Conservation (phyloP, 2,797 vertebrate genomes). For the Mus caroli region DNA sequence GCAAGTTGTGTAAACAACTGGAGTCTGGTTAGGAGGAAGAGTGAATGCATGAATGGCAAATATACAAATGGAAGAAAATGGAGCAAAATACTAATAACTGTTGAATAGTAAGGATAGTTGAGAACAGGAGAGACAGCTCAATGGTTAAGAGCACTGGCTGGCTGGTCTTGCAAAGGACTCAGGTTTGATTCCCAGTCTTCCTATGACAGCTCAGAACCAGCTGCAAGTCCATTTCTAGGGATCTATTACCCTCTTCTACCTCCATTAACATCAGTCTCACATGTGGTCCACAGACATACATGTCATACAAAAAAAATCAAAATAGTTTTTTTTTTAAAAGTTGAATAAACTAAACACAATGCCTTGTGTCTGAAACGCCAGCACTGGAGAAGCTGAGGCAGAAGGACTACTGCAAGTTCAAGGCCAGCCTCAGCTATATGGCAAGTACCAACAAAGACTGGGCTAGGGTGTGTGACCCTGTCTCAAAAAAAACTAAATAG, state of each 20-base stretch:
- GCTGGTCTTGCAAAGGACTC: neutral
- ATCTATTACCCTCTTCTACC: neutral
- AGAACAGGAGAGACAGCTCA: neutral
- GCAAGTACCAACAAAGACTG: neutral
- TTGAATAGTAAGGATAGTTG: neutral
- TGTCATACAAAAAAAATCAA: neutral
- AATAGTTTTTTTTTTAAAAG: no score
- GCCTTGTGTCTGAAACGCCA: neutral
- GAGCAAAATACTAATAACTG: neutral
- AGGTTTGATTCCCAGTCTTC: neutral
- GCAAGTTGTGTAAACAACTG: conserved; percentile 26
- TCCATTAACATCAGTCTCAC: neutral
- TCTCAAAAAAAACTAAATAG: neutral
- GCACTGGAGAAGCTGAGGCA: neutral
- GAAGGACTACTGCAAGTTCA: neutral
- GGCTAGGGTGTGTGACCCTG: neutral
- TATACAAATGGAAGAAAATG: neutral
- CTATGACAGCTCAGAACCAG: neutral
- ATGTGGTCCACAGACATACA: neutral
- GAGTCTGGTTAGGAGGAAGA: neutral
- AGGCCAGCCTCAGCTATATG: neutral
- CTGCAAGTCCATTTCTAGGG: neutral
- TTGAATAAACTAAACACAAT: neutral
- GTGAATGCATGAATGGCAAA: neutral
- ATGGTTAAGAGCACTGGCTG: neutral